Conservation (phyloP, 2,888 invertebrate genomes). For the Drosophila emarginata region DNA sequence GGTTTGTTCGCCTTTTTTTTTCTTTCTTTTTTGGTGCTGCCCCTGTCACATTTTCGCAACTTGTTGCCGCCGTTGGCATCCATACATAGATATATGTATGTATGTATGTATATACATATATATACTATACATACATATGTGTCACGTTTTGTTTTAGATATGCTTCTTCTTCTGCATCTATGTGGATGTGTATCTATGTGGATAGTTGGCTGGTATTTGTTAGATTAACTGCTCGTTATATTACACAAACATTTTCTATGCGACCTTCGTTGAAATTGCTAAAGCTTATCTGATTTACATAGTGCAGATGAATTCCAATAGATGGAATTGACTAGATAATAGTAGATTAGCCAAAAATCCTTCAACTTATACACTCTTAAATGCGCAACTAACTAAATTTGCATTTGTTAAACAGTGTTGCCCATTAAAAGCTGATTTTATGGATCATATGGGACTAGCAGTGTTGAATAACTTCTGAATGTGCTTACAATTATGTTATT, state of each 20-base stretch:
- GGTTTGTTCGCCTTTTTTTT: constrained; percentile 15
- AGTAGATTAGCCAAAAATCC: constrained; percentile 1
- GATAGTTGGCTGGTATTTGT: constrained; percentile 13
- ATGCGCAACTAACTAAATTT: not conserved
- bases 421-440: not conserved
- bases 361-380: not conserved
- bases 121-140: constrained; percentile 17
- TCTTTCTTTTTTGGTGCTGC: constrained; percentile 8
- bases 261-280: constrained; percentile 40
- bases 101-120: not conserved
- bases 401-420: not conserved
- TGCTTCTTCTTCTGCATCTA: not conserved
- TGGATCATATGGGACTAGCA: not conserved
- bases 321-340: not conserved
- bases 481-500: too few species aligned
- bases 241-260: constrained; percentile 11
- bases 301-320: not conserved
- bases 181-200: not conserved
- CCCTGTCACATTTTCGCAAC: constrained; percentile 49
- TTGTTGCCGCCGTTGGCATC: constrained; percentile 53
- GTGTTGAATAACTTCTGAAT: not conserved
- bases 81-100: not conserved
- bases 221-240: constrained; percentile 28
- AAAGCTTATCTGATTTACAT: constrained; percentile 33
- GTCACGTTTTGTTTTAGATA: constrained; percentile 49